Conservation (phyloP, 2,113 vertebrate species). For the Lepisosteus osseus region DNA sequence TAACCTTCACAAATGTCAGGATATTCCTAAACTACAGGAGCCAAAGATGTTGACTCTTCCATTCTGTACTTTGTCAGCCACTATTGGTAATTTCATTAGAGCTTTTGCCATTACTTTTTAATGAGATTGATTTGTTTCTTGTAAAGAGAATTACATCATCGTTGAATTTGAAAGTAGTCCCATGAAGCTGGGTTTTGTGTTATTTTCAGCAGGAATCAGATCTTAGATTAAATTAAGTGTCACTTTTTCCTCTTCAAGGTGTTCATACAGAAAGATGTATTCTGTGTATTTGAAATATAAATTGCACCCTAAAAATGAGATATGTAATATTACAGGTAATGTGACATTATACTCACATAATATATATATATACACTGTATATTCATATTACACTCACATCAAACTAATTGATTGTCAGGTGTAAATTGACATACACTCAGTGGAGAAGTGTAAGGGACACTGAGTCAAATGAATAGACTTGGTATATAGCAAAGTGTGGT, state of each 20-base stretch:
- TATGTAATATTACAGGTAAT: no score
- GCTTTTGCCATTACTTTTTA: slow-evolving; percentile 36
- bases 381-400: no score
- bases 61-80: not conserved
- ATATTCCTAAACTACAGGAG: slow-evolving; percentile 48
- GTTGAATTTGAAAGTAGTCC: slow-evolving; percentile 60
- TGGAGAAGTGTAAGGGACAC: no score
- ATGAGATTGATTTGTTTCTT: slow-evolving; percentile 64
- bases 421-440: no score
- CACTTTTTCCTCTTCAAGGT: not conserved
- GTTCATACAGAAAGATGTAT: no score
- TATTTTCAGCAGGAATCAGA: slow-evolving; percentile 45
- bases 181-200: slow-evolving; percentile 47
- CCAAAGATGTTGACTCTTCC: not conserved
- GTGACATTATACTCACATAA: no score
- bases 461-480: no score
- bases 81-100: slow-evolving; percentile 29
- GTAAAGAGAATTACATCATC: slow-evolving; percentile 49
- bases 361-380: no score
- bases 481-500: no score
- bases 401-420: no score
- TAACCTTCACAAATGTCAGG: slow-evolving; percentile 77
- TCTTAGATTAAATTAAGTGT: slow-evolving; percentile 16
- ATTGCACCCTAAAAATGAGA: no score
- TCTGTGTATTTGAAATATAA: no score